These are phyloP conservation scores for Ictalurus punctatus DNA, from an alignment of 2,113 vertebrate species.

Conservation along the genomic window DNA sequence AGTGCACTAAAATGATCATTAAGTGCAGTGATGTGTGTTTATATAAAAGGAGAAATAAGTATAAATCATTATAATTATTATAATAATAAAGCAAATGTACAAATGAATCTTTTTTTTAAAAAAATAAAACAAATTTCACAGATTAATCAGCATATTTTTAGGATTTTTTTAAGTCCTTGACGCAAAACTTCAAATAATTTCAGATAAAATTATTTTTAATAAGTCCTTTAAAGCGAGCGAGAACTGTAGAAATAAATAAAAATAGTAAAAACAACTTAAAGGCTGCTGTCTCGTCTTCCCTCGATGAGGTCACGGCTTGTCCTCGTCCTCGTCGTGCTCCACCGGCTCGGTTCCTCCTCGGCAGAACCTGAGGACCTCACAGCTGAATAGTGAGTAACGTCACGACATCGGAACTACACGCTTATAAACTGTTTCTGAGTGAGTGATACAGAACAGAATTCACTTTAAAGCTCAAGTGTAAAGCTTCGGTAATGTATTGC, in stretches of 20 bases:
- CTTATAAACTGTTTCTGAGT: not conserved
- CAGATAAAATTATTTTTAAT: not conserved
- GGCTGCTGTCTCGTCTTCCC: not conserved
- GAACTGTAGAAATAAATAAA: not conserved
- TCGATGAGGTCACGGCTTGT: not conserved
- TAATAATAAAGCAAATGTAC: not conserved
- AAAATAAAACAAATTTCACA: not conserved
- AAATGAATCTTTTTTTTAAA: not conserved
- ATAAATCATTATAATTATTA: no score
- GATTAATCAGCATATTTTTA: not conserved
- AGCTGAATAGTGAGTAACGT: not conserved
- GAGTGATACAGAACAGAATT: not conserved
- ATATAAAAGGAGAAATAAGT: not conserved
- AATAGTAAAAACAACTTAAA: not conserved
- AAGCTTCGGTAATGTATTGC: not conserved
- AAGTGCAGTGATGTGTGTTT: not conserved
- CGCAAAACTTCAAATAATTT: no score
- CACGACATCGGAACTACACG: not conserved
- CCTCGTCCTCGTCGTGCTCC: conserved; percentile 41
- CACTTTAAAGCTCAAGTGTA: not conserved
- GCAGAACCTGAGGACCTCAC: no score
- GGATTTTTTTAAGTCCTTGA: not conserved
- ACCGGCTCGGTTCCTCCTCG: conserved; percentile 24
- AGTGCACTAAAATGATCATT: not conserved
- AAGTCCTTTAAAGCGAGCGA: not conserved